Evolutionary conservation across 2,113 vertebrate species (phyloP).

Genomic region (Condylura cristata): DNA sequence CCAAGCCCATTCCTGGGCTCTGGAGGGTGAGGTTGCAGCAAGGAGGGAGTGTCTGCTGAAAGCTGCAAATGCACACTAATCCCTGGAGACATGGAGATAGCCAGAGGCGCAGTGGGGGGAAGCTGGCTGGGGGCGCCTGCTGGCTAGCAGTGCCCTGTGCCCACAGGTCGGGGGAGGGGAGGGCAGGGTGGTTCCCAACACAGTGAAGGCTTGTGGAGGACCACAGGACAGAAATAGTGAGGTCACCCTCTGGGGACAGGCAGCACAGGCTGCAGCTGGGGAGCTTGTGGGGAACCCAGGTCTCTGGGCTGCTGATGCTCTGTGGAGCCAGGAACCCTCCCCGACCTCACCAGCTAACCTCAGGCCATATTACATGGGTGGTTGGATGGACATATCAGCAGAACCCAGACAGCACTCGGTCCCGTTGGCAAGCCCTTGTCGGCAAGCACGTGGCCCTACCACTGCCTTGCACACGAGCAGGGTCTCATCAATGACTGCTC

Average conservation of each 20-base stretch:
- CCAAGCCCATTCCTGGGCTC: constrained; percentile 1
- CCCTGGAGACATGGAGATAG: constrained; percentile 22
- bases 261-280: neutral
- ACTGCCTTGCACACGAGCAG: neutral
- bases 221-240: neutral
- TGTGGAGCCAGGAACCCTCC: neutral
- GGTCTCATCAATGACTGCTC: neutral
- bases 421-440: neutral
- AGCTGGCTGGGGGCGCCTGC: neutral
- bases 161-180: neutral
- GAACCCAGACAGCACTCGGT: neutral
- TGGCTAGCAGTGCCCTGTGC: neutral
- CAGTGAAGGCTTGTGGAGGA: constrained; percentile 52
- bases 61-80: constrained; percentile 68
- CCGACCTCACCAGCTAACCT: neutral
- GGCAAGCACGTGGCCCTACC: neutral
- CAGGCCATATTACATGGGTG: neutral
- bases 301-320: neutral
- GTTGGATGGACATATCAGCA: neutral
- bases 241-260: constrained; percentile 52
- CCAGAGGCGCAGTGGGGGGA: neutral
- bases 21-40: neutral
- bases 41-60: neutral
- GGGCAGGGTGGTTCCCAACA: neutral
- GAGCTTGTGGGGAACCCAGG: neutral